phyloP scores from a whole-genome alignment of 2,888 invertebrate species.

The Agriopis aurantiaria region DNA sequence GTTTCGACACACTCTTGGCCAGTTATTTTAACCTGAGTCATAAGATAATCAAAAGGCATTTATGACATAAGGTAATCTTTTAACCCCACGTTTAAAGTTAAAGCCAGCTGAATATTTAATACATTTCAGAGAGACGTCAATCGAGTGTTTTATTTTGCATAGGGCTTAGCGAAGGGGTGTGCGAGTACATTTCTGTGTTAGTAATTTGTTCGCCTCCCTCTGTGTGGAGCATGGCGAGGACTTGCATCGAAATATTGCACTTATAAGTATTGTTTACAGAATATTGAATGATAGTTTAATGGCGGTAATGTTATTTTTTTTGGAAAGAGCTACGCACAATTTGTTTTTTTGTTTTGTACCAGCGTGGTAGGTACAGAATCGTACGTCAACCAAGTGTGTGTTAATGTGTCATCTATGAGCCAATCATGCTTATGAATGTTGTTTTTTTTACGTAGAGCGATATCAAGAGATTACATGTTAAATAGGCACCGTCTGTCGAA shows the following conservation, averaged over 20 bases:
- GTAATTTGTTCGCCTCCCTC: conserved; percentile 79
- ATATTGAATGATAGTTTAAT: conserved; percentile 78
- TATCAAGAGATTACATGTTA: no score
- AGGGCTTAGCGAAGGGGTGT: conserved; percentile 80
- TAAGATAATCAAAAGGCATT: conserved; percentile 32
- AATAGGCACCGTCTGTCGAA: no score
- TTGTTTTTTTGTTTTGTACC: no score
- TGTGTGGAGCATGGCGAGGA: conserved; percentile 28
- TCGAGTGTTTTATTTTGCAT: conserved; percentile 86
- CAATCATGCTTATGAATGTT: no score
- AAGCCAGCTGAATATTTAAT: conserved; percentile 85
- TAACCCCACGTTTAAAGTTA: conserved; percentile 80
- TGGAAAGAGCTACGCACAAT: no score
- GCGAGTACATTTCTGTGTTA: conserved; percentile 85
- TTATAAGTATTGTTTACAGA: conserved; percentile 71
- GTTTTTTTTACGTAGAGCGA: no score
- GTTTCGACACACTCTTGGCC: background rate
- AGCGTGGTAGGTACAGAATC: no score
- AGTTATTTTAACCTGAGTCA: background rate
- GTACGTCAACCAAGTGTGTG: background rate
- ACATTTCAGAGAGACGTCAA: conserved; percentile 86
- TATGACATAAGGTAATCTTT: conserved; percentile 60
- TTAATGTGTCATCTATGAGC: background rate
- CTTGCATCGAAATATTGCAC: conserved; percentile 65
- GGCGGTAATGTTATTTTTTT: no score